Percentiles rank a stretch among this genome's conserved stretches.
phyloP scores from a whole-genome alignment of 2,797 vertebrate genomes.

The Threskiornis aethiopicus region DNA sequence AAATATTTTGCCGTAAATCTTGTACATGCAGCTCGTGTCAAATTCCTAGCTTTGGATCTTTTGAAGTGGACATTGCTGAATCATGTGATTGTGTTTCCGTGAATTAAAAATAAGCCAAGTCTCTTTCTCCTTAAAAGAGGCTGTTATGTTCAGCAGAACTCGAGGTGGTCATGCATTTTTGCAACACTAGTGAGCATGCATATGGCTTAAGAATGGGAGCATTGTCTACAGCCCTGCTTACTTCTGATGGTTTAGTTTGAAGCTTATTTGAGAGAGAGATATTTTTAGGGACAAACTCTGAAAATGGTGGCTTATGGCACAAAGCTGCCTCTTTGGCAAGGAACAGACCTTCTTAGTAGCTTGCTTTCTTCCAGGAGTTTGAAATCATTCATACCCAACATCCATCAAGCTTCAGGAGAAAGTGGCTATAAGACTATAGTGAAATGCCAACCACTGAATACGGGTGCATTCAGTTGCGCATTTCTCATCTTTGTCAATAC shows the following conservation, averaged over 20 bases:
- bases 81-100: neutral
- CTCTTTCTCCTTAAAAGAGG: neutral
- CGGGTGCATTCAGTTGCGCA: neutral
- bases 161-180: conserved; percentile 36
- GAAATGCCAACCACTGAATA: neutral
- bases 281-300: neutral
- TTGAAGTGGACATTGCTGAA: neutral
- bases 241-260: neutral
- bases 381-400: neutral
- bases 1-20: neutral
- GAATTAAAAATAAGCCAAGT: conserved; percentile 18
- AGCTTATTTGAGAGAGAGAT: neutral
- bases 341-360: neutral
- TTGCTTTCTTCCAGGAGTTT: neutral
- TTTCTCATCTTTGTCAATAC: neutral
- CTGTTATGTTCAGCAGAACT: conserved; percentile 5
- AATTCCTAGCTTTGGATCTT: neutral
- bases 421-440: neutral
- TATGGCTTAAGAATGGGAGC: conserved; percentile 7
- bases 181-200: neutral
- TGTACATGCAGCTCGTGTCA: neutral
- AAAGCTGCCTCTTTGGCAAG: neutral
- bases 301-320: neutral
- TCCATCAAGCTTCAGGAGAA: neutral
- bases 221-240: neutral